A percentile compares a stretch with the other conserved stretches of the same genome.
phyloP scores from a whole-genome alignment of 1,140 invertebrate species.

The Macrosteles quadrilineatus region DNA sequence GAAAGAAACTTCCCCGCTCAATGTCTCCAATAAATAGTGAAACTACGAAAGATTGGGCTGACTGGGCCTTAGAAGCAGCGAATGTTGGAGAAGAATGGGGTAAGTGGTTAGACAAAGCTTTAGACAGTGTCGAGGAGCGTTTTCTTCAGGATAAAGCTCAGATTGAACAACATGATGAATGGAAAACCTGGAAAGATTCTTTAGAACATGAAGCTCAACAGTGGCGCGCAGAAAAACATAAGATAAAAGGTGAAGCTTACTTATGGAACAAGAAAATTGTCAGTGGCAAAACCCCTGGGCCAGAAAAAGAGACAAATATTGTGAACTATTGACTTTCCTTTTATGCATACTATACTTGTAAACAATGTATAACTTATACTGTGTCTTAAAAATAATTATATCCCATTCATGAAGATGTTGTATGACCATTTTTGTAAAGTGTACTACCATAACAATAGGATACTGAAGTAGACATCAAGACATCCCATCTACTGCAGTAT shows the following conservation, averaged over 20 bases:
- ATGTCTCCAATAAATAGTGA: background rate
- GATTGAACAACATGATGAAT: background rate
- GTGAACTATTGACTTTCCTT: no score
- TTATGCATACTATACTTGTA: no score
- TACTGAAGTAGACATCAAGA: no score
- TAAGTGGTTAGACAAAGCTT: background rate
- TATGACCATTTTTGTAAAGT: no score
- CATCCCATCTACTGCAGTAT: no score
- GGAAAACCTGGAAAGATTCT: background rate
- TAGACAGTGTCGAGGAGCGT: background rate
- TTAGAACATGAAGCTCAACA: background rate
- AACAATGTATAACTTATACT: no score
- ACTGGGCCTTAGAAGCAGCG: constrained; percentile 4
- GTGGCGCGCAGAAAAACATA: constrained; percentile 1
- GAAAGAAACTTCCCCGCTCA: background rate
- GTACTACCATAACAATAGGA: no score
- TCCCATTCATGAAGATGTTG: no score
- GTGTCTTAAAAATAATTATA: no score
- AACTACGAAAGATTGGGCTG: background rate
- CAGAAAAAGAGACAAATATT: no score
- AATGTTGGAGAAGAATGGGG: constrained; percentile 5
- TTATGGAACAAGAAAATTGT: constrained; percentile 4
- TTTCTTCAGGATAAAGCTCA: background rate
- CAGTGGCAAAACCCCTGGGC: background rate
- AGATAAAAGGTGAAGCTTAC: background rate